Evolutionary conservation across 2,888 invertebrate species (phyloP).

Genomic region (Tipula lateralis): DNA sequence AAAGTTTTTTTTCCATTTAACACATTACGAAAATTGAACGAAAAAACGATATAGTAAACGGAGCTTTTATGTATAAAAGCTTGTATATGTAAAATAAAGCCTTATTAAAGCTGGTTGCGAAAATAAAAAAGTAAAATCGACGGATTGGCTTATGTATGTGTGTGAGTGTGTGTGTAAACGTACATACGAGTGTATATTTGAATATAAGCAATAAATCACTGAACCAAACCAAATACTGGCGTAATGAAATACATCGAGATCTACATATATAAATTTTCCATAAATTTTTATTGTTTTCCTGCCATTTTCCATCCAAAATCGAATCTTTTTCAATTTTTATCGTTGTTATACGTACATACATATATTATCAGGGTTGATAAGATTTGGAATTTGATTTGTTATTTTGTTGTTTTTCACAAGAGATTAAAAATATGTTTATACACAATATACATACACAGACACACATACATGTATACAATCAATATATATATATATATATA

Average conservation of each 20-base stretch:
- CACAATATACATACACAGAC: not conserved
- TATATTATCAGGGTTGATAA: not conserved
- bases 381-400: not conserved
- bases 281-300: not conserved
- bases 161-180: no score
- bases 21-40: not conserved
- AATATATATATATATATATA: no score
- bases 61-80: not conserved
- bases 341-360: not conserved
- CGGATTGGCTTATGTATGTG: not conserved
- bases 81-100: not conserved
- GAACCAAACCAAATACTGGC: not conserved
- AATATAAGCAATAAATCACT: not conserved
- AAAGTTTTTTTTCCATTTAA: no score
- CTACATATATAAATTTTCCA: not conserved
- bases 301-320: not conserved
- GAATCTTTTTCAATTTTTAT: not conserved
- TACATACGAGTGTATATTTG: no score
- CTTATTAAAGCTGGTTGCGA: not conserved
- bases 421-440: not conserved
- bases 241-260: not conserved
- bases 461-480: not conserved
- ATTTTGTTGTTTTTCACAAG: not conserved
- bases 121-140: not conserved
- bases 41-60: not conserved